phyloP scores from a whole-genome alignment of 1,140 invertebrate species.

The Laodelphax striatellus region DNA sequence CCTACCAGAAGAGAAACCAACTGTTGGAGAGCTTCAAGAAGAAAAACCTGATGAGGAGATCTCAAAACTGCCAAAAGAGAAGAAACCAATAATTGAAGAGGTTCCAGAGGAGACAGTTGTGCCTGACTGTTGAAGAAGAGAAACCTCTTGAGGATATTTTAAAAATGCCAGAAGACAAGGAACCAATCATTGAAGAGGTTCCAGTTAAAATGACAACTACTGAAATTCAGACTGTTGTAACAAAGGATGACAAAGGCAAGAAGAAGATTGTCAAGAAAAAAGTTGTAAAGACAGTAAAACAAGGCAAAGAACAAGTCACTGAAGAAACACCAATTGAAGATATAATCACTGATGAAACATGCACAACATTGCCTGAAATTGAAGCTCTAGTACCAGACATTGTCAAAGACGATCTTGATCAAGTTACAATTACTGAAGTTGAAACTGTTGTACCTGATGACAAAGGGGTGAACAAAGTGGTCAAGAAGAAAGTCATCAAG shows the following conservation, averaged over 20 bases:
- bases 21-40: too few species aligned
- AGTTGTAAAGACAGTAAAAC: slow-evolving; percentile 16
- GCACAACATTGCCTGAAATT: slow-evolving; percentile 14
- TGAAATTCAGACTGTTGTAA: slow-evolving; percentile 17
- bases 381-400: slow-evolving; percentile 16
- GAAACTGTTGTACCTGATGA: slow-evolving; percentile 8
- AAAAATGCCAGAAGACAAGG: too few species aligned
- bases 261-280: slow-evolving; percentile 27
- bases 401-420: slow-evolving; percentile 16
- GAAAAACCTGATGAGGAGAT: too few species aligned
- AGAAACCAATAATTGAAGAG: too few species aligned
- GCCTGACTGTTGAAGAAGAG: not conserved
- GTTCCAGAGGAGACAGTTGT: not conserved
- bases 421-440: slow-evolving; percentile 34
- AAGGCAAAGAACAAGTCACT: slow-evolving; percentile 25
- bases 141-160: not conserved
- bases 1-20: too few species aligned
- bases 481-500: slow-evolving; percentile 8
- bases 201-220: slow-evolving; percentile 23
- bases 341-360: slow-evolving; percentile 4
- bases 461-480: not conserved
- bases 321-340: slow-evolving; percentile 13
- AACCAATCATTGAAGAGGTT: slow-evolving; percentile 10
- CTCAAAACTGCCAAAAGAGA: too few species aligned
- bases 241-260: slow-evolving; percentile 2